phyloP scores from a whole-genome alignment of 1,140 invertebrate species.

The Brachionus sp. region DNA sequence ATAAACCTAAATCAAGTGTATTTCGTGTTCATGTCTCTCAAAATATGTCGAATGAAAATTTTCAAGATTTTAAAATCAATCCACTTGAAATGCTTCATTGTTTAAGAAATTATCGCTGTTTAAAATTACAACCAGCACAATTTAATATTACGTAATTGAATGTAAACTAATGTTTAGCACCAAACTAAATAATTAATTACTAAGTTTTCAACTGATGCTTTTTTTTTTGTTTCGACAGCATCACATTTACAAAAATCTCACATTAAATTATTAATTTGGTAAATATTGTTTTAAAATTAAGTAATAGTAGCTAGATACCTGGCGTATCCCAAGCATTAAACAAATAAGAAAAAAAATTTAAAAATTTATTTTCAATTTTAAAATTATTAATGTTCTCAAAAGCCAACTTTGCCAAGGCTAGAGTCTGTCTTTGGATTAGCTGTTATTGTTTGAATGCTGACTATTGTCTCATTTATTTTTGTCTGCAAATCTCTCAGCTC shows the following conservation, averaged over 20 bases:
- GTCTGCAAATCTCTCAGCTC: constrained; percentile 86
- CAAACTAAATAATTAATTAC: background rate
- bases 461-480: constrained; percentile 86
- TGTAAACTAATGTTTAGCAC: background rate
- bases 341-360: background rate
- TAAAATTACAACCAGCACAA: background rate
- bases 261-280: background rate
- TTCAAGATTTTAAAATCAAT: background rate
- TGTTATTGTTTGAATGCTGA: constrained; percentile 82
- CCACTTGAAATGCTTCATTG: background rate
- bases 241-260: background rate
- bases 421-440: constrained; percentile 96
- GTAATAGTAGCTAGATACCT: background rate
- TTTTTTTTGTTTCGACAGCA: background rate
- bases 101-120: background rate
- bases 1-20: background rate
- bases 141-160: background rate
- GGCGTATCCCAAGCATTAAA: background rate
- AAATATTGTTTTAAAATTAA: background rate
- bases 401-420: constrained; percentile 83
- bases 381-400: background rate
- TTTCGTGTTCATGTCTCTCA: background rate
- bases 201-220: background rate
- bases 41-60: background rate
- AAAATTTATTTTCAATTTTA: background rate